These are phyloP conservation scores for Suncus etruscus DNA, from an alignment of 2,113 vertebrate species.

Conservation along the genomic window DNA sequence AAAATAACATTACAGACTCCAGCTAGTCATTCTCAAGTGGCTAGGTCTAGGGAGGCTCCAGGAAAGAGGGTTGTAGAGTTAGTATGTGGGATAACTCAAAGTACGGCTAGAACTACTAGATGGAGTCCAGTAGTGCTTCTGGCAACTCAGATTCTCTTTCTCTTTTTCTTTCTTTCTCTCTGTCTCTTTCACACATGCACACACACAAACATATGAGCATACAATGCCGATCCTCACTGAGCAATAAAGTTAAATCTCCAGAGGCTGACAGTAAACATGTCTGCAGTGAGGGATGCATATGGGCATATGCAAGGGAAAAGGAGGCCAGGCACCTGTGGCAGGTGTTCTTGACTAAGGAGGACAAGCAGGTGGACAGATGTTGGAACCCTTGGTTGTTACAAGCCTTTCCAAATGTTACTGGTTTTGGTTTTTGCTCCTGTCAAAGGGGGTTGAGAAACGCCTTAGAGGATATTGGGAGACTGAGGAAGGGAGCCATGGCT, in stretches of 20 bases:
- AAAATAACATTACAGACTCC: constrained; percentile 51
- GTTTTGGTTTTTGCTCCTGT: not conserved
- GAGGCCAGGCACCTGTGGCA: not conserved
- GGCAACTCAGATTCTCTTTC: not conserved
- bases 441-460: not conserved
- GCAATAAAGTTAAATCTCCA: not conserved
- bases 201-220: not conserved
- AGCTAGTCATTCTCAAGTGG: constrained; percentile 16
- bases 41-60: constrained; percentile 54
- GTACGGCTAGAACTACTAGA: not conserved
- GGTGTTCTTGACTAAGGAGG: too few relatives aligned
- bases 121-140: not conserved
- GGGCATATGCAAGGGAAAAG: not conserved
- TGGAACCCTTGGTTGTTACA: too few relatives aligned
- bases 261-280: not conserved
- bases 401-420: too few relatives aligned
- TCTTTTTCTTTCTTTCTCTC: too few relatives aligned
- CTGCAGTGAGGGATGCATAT: not conserved
- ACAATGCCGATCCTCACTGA: not conserved
- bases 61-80: not conserved
- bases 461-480: not conserved
- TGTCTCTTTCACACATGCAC: too few relatives aligned
- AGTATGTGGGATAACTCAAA: not conserved
- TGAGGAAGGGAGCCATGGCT: not conserved
- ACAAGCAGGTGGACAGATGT: too few relatives aligned